phyloP scores from a whole-genome alignment of 2,797 vertebrate species.

The Pseudotriccus pelzelni region DNA sequence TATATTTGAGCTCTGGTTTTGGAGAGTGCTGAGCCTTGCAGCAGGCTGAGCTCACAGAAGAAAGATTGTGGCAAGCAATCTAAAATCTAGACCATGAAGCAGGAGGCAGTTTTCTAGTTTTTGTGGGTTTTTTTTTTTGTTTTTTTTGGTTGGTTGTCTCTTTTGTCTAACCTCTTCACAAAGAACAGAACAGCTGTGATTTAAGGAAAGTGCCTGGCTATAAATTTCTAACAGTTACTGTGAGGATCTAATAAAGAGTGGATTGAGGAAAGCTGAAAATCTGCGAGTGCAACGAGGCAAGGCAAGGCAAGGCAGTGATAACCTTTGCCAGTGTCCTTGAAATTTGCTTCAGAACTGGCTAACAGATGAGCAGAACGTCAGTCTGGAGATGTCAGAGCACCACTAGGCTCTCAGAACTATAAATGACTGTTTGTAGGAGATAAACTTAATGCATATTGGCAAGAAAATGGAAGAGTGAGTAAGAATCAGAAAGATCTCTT shows the following conservation, averaged over 20 bases:
- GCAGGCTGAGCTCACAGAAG: background rate
- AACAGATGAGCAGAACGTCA: background rate
- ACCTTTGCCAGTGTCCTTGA: background rate
- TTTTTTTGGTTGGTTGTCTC: background rate
- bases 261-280: background rate
- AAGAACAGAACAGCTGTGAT: background rate
- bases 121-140: too few species aligned
- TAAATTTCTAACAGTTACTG: background rate
- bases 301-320: fast-evolving
- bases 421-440: background rate
- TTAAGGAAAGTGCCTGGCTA: background rate
- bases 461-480: background rate
- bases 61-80: background rate
- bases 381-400: background rate
- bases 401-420: background rate
- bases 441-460: background rate
- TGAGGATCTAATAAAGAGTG: background rate
- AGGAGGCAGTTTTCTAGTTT: background rate
- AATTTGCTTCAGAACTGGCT: background rate
- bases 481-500: background rate
- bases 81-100: background rate
- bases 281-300: background rate
- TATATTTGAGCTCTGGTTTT: background rate
- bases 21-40: background rate
- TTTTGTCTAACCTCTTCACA: background rate